These are phyloP conservation scores for Marisa cornuarietis DNA, from an alignment of 1,140 invertebrate genomes.

Conservation along the genomic window DNA sequence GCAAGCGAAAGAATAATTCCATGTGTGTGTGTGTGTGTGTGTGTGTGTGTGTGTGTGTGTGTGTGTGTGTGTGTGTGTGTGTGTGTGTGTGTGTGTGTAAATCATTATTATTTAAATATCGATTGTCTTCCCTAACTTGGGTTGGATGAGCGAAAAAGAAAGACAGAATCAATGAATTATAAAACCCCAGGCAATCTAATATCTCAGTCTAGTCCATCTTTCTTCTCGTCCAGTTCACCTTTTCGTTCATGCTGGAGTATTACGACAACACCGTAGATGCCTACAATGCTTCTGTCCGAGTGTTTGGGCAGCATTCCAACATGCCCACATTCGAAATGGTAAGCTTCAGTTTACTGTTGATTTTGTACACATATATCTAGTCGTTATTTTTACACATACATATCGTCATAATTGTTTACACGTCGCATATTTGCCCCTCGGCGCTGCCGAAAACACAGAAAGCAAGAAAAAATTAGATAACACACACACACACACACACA, in stretches of 20 bases:
- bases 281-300: background rate
- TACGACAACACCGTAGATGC: background rate
- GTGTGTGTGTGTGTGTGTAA: background rate
- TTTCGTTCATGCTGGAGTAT: constrained; percentile 22
- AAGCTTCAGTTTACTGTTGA: background rate
- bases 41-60: background rate
- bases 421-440: background rate
- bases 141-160: background rate
- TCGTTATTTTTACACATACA: too few species aligned
- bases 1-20: background rate
- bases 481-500: too few species aligned
- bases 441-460: too few species aligned
- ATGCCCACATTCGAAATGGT: constrained; percentile 13
- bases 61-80: background rate
- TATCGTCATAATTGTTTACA: too few species aligned
- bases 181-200: background rate
- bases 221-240: constrained; percentile 24
- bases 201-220: background rate
- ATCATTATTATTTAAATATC: background rate
- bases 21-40: constrained; percentile 12
- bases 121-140: background rate
- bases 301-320: constrained; percentile 7
- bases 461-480: too few species aligned
- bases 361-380: background rate
- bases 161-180: background rate